A percentile compares a stretch with the other conserved stretches of the same genome.
These are phyloP conservation scores for Drosophila prostipennis DNA, from an alignment of 2,888 invertebrate genomes.

Conservation along the genomic window DNA sequence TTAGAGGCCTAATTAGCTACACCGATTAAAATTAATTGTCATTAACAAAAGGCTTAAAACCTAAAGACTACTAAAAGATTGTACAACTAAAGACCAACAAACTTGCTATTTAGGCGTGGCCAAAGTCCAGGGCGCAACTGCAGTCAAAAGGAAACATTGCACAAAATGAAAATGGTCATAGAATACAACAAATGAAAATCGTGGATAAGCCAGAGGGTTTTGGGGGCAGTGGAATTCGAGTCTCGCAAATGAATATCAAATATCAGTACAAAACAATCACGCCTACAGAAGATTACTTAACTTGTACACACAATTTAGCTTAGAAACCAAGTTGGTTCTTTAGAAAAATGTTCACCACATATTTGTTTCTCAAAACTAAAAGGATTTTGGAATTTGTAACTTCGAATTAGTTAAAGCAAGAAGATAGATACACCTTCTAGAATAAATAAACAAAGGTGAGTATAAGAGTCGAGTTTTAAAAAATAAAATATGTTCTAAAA, in stretches of 20 bases:
- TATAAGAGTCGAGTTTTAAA: background rate
- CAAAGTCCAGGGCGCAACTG: conserved; percentile 41
- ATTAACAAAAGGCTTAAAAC: conserved; percentile 49
- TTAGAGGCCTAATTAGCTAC: conserved; percentile 39
- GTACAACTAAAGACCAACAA: conserved; percentile 44
- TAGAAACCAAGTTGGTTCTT: background rate
- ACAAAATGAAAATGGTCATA: conserved; percentile 33
- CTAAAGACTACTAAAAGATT: conserved; percentile 26
- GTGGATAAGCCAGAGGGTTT: background rate
- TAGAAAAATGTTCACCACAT: background rate
- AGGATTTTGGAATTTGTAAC: background rate
- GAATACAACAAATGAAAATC: conserved; percentile 14
- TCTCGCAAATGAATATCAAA: conserved; percentile 46
- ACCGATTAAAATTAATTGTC: conserved; percentile 40
- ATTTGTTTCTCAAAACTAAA: background rate
- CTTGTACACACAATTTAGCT: conserved; percentile 23
- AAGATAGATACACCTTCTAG: background rate
- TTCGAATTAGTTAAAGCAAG: background rate
- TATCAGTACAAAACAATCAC: conserved; percentile 22
- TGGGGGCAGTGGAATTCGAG: conserved; percentile 67
- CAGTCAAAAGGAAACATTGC: conserved; percentile 54
- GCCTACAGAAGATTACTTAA: conserved; percentile 25
- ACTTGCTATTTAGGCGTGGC: conserved; percentile 37
- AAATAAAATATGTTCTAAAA: background rate
- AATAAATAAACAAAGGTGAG: background rate